Percentiles rank a stretch among this genome's conserved stretches.
Conservation (phyloP, 2,113 vertebrate species). For the Trinectes maculatus region DNA sequence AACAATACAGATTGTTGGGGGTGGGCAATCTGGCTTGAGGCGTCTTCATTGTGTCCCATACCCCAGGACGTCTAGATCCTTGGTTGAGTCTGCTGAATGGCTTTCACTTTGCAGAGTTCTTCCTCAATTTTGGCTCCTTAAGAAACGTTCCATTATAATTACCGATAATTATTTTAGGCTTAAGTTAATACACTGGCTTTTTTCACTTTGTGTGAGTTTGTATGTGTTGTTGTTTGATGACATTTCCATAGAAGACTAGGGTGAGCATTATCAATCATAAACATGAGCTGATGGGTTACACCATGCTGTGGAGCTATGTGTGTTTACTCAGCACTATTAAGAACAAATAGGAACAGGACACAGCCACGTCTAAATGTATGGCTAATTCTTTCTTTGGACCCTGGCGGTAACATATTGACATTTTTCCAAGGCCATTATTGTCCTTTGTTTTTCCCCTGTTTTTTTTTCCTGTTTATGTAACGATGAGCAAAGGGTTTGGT, state of each 20-base stretch:
- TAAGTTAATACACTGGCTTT: constrained; percentile 9
- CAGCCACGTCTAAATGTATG: constrained; percentile 27
- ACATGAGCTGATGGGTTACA: constrained; percentile 70
- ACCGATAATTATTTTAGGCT: too few species aligned
- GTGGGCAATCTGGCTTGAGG: background rate
- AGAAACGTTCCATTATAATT: too few species aligned
- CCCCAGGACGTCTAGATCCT: background rate
- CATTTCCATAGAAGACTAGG: constrained; percentile 65
- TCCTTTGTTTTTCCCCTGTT: background rate
- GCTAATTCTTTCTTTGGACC: constrained; percentile 45
- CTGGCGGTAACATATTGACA: constrained; percentile 24
- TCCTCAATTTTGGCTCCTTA: background rate
- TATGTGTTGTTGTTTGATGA: constrained; percentile 42
- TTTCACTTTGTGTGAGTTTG: constrained; percentile 21
- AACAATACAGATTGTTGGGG: background rate
- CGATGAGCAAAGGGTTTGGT: constrained; percentile 25
- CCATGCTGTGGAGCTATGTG: constrained; percentile 63
- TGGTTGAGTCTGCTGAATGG: background rate
- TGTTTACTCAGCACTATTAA: constrained; percentile 80
- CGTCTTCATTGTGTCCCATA: background rate
- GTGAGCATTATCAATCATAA: constrained; percentile 81
- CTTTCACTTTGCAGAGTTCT: background rate
- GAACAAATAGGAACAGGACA: constrained; percentile 54
- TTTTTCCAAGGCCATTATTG: constrained; percentile 14
- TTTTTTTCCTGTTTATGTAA: constrained; percentile 26